Base-by-base conservation (phyloP, 2,797 vertebrate genomes). In the Podargus strigoides region DNA sequence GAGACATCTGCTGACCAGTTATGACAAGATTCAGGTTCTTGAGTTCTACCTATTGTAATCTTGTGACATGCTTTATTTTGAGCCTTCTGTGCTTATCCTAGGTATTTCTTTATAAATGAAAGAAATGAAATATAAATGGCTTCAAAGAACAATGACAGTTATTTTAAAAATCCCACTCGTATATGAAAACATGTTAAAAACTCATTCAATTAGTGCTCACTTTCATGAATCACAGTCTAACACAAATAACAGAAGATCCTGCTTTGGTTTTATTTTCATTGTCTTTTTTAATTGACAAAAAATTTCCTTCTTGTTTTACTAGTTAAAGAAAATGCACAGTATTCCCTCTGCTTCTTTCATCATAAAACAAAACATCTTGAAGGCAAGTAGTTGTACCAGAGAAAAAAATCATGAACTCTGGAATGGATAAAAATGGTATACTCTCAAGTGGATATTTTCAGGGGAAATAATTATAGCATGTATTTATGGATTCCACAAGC, bases 1-100 rank as follows among this genome's bases (percentile, higher is more conserved):
- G 88, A 95, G 49, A 42, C 89, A 76, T 97, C 76, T 91, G 89
- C 52, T 36, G 49, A 92, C 85, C 49, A 82, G 15, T 94, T 95
- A 83, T 42, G 27, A 96, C 94, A 82, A 81, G 32, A 77, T 59
- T 85, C 59, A 81, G 24, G 59, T 83, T 96, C 90, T 93, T 85
- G 41, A 79, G 49, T 88, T 66, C 79, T 94, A 85, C 53, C 47
- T 83, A 39, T 88, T 92, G 46, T 60, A 92, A 30, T 94, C 63
- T 93, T 89, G 34, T 85, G 59, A 76, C 26, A 59, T 82, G 82
- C 77, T 64, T 96, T 53, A 86, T 84, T 89, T 94, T 62, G 49
- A 87, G 24, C 18, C 18, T 75, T 73, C 34, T 78, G 9, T 55
- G n/a, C 36, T 84, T 84, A 46, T 42, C 23, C 27, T 39, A 56